These are phyloP conservation scores for Prinia subflava DNA, from an alignment of 2,113 vertebrate species.

Conservation along the genomic window DNA sequence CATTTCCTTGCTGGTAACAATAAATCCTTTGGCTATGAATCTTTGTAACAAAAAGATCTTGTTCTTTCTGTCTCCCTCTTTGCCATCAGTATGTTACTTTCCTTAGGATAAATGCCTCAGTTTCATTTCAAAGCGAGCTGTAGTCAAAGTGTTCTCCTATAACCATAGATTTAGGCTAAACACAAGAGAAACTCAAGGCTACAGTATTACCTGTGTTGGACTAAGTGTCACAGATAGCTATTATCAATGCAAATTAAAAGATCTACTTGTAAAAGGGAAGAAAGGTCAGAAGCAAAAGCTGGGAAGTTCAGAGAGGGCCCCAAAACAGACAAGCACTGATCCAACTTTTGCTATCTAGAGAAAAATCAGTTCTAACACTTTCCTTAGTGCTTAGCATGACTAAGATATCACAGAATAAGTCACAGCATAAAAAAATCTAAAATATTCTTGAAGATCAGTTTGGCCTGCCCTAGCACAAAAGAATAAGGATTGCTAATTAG, in stretches of 20 bases:
- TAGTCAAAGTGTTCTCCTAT: not conserved
- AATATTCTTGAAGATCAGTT: not conserved
- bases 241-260: not conserved
- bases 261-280: not conserved
- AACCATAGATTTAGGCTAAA: not conserved
- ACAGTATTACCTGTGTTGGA: fast-evolving
- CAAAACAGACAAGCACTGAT: not conserved
- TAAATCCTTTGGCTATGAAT: not conserved
- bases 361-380: not conserved
- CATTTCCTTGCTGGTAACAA: not conserved
- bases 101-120: not conserved
- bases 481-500: not conserved
- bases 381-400: not conserved
- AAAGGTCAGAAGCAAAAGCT: not conserved
- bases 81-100: not conserved
- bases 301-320: not conserved
- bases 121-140: not conserved
- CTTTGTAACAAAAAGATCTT: not conserved
- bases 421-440: not conserved
- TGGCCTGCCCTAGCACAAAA: not conserved
- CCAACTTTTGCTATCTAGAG: not conserved
- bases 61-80: not conserved
- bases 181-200: not conserved
- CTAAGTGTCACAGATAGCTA: not conserved
- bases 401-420: not conserved